Evolutionary conservation across 2,797 vertebrate species (phyloP), one percentile per base, ranked within the genome.

Genomic region (Euthynnus affinis): DNA sequence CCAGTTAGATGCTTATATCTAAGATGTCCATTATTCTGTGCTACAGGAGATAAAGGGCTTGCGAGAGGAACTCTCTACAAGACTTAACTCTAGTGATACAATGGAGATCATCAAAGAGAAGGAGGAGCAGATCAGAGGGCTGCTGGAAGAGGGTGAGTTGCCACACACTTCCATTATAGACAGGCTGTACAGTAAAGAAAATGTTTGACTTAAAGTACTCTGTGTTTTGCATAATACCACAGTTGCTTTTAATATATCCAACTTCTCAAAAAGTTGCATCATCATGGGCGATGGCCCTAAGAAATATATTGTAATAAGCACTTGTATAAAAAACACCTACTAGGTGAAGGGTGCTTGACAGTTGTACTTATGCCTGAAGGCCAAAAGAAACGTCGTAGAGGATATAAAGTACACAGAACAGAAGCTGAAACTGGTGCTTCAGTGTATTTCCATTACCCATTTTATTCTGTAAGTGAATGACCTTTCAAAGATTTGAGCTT

Each of bases 111-210:
- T 99, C 92, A 96, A 93, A 91, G 98, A 99, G 78, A 99, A 99
- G 86, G 98, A 99, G 84, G 98, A 99, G 49, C 98, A 99, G 93
- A 99, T 99, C 88, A 94, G 90, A 94, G 98, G 97, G 29, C 94
- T 99, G 80, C 93, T 99, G 92, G 98, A 99, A 81, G 98, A 99
- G 94, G 98, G 98, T 98, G 49, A 67, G 90, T 87, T 49, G 17
- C 46, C 18, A 20, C 17, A 49, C 17, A 49, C 18, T 49, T 49
- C 17, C 46, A 20, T 18, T 49, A 8, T 49, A 49, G 46, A 20
- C 6, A 27, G 23, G 6, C n/a, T 46, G 29, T 8, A 72, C 27
- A 27, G 48, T 34, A 4, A 15, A 20, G 58, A 27, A 49, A 5
- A 37, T 27, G 18, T 58, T 40, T 1, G 27, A n/a, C 14, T 37